Evolutionary conservation across 2,797 vertebrate species (phyloP), one percentile per base, ranked within the genome.

Genomic region (Silurus aristotelis): DNA sequence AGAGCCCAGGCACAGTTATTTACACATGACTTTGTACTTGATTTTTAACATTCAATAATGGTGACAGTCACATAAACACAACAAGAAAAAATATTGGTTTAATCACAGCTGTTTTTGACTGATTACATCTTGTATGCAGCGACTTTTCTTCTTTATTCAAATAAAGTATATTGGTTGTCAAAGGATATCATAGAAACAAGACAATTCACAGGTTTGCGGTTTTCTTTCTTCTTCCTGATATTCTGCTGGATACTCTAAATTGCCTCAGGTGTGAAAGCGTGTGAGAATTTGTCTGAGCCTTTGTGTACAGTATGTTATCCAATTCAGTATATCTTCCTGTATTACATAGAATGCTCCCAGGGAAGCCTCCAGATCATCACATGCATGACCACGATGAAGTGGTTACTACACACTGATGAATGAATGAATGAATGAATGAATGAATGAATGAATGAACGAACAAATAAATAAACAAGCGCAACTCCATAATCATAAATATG

Each of bases 1-100:
- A 66, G 19, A 80, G 7, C 19, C 12, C 27, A 55, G 27, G 22
- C 60, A 6, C 20, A 55, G 48, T 82, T 70, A 43, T 68, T 67
- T 58, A 82, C 52, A 58, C 55, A 70, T 48, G 43, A 19, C 43
- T 80, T 73, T 80, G 31, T 71, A 15, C 20, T 52, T 64, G 60
- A 66, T 64, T 64, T 27, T 38, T 61, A 78, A 61, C 31, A 61
- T 43, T 61, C 20, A 63, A 46, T 79, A 63, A 63, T 79, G 60
- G 58, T 63, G 63, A 67, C 46, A 80, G 43, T 66, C 63, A 67
- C 15, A 63, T 63, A 52, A 80, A 52, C 46, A 66, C 1, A 22
- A 4, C 14, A 48, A 8, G 77, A 64, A 19, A 48, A 63, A 48
- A 80, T 58, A 77, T 78, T 31, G 31, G 38, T 52, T 67, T 67